Conservation (phyloP, 1,140 invertebrate genomes). For the Stegodyphus dumicola region DNA sequence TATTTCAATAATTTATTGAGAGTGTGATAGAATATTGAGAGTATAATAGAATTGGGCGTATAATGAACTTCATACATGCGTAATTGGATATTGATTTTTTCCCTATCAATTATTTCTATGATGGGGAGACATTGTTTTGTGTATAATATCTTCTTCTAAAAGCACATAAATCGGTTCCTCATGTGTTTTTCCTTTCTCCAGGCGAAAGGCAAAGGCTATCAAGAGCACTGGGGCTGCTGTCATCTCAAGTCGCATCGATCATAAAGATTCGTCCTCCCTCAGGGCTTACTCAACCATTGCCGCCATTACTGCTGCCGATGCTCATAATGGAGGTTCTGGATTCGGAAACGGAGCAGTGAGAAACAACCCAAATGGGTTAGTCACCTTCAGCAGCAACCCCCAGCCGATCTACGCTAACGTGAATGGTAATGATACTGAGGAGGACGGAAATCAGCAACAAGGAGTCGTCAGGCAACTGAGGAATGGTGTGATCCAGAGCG, state of each 20-base stretch:
- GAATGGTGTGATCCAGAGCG: constrained; percentile 52
- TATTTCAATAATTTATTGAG: too few relatives aligned
- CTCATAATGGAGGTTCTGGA: background rate
- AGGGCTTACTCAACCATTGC: constrained; percentile 36
- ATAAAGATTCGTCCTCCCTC: constrained; percentile 34
- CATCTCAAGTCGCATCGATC: constrained; percentile 26
- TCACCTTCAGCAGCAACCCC: constrained; percentile 63
- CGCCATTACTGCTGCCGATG: constrained; percentile 21
- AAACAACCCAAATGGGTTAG: constrained; percentile 63
- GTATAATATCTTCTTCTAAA: too few relatives aligned
- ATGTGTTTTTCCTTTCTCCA: constrained; percentile 11
- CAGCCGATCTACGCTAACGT: constrained; percentile 62
- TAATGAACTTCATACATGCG: too few relatives aligned
- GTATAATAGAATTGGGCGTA: too few relatives aligned
- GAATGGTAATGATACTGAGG: background rate
- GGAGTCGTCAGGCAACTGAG: constrained; percentile 10
- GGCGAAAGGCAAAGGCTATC: constrained; percentile 53
- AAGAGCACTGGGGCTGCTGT: constrained; percentile 4
- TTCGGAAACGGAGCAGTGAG: constrained; percentile 48
- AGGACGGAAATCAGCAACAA: background rate
- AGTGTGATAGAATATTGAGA: too few relatives aligned
- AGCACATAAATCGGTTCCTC: too few relatives aligned
- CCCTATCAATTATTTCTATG: too few relatives aligned
- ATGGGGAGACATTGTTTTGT: too few relatives aligned
- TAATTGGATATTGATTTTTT: too few relatives aligned